Conservation (phyloP, 2,888 invertebrate species). For the Lepidochitona cinerea region DNA sequence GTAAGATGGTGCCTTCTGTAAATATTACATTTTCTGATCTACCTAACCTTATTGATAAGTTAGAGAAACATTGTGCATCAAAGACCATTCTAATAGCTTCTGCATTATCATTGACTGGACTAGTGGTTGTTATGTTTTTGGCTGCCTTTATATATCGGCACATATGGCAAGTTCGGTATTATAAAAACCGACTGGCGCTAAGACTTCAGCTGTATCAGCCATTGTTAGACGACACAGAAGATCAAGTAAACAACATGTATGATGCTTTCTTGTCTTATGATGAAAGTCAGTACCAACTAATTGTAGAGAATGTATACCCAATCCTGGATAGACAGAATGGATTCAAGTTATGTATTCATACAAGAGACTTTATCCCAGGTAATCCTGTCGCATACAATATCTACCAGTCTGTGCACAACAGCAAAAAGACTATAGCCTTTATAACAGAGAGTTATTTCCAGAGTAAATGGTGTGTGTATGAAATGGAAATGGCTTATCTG, state of each 20-base stretch:
- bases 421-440: constrained; percentile 40
- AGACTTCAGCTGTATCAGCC: constrained; percentile 26
- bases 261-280: constrained; percentile 3
- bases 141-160: constrained; percentile 23
- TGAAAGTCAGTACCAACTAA: background rate
- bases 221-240: constrained; percentile 30
- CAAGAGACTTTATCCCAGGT: constrained; percentile 42
- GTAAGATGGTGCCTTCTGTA: background rate
- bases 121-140: constrained; percentile 10
- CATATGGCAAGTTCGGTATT: constrained; percentile 33
- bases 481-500: constrained; percentile 43
- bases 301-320: background rate
- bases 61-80: background rate
- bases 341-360: constrained; percentile 21
- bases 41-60: background rate
- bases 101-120: background rate
- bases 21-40: background rate
- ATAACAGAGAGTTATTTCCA: constrained; percentile 33
- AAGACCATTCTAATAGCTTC: background rate
- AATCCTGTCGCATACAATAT: constrained; percentile 40
- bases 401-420: constrained; percentile 33
- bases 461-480: constrained; percentile 45
- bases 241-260: background rate
- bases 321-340: background rate
- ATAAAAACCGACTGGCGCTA: constrained; percentile 33